Percentiles rank a stretch among this genome's conserved stretches.
Evolutionary conservation across 2,888 invertebrate species (phyloP).

Genomic region (Xestoiulus laeticollis): DNA sequence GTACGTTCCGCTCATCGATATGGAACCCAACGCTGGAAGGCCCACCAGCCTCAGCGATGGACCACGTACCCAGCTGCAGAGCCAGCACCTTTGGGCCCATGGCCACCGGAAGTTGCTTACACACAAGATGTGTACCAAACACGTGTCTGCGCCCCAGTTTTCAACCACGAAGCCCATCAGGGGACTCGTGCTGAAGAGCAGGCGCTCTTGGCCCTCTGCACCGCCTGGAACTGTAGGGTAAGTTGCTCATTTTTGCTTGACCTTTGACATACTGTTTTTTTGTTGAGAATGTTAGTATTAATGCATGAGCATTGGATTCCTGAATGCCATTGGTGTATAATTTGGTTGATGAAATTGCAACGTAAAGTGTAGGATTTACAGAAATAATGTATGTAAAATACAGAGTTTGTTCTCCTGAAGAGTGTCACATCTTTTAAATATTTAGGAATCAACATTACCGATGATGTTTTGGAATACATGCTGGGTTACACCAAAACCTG

Average conservation of each 20-base stretch:
- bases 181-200: slow-evolving; percentile 72
- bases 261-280: not conserved
- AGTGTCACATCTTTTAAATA: no score
- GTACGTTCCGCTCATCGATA: slow-evolving; percentile 3
- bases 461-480: no score
- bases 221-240: slow-evolving; percentile 67
- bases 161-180: slow-evolving; percentile 56
- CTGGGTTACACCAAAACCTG: no score
- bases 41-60: slow-evolving; percentile 44
- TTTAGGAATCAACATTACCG: no score
- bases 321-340: no score
- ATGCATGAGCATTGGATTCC: no score
- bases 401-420: no score
- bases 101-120: slow-evolving; percentile 50
- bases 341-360: no score
- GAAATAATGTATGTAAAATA: no score
- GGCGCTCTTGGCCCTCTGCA: slow-evolving; percentile 80
- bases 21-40: not conserved
- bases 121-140: slow-evolving; percentile 54
- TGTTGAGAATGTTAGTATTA: no score
- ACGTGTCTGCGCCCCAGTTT: slow-evolving; percentile 55
- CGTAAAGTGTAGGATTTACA: no score
- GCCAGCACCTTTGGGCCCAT: slow-evolving; percentile 55
- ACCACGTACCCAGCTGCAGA: not conserved
- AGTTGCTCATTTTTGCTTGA: not conserved